Evolutionary conservation across 2,797 vertebrate species (phyloP).

Genomic region (Acanthiza pusilla): DNA sequence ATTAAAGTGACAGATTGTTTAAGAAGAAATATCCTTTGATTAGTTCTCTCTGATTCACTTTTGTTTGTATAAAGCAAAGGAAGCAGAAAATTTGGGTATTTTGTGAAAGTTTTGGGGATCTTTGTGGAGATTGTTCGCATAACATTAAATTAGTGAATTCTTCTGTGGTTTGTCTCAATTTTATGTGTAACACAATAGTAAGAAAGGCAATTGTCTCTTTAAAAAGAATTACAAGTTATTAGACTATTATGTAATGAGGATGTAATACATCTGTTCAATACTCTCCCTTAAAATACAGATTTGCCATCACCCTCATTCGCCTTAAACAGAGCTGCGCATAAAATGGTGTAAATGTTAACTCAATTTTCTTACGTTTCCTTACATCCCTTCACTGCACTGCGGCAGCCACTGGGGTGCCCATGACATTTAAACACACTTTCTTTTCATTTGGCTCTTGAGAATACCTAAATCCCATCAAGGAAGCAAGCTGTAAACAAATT

Average conservation of each 20-base stretch:
- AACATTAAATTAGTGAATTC: background rate
- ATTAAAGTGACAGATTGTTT: background rate
- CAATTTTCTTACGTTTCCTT: background rate
- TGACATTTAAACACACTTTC: background rate
- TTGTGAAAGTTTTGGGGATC: background rate
- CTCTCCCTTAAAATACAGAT: background rate
- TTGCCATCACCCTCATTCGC: background rate
- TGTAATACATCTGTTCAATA: background rate
- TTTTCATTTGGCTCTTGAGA: background rate
- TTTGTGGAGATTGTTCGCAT: rapidly evolving
- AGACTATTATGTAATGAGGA: background rate
- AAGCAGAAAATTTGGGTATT: background rate
- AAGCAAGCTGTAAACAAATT: background rate
- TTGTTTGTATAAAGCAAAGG: background rate
- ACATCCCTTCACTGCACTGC: background rate
- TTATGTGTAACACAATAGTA: background rate
- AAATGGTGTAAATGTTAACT: background rate
- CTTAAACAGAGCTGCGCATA: background rate
- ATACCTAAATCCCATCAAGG: background rate
- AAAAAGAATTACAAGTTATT: background rate
- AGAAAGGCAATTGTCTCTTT: background rate
- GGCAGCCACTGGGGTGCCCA: background rate
- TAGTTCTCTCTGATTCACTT: background rate
- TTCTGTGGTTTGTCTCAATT: background rate
- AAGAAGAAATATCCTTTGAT: background rate